These are phyloP conservation scores for Acanthoscelides obtectus DNA, from an alignment of 2,888 invertebrate species.

Conservation along the genomic window DNA sequence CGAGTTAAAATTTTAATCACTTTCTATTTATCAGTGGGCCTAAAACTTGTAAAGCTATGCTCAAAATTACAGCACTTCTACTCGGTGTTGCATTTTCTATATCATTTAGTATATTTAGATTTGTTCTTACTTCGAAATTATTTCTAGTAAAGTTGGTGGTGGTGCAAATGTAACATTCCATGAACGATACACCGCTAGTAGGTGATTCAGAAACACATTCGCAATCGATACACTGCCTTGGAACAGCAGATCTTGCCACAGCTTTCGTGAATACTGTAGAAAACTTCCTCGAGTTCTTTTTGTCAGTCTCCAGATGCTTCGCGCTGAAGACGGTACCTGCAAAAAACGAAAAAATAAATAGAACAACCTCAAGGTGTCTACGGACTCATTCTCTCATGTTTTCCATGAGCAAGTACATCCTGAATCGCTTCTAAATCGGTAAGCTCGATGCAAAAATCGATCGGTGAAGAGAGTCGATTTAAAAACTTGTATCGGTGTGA, in stretches of 20 bases:
- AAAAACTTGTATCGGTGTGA: too few relatives aligned
- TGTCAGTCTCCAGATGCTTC: constrained; percentile 55
- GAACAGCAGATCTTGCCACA: constrained; percentile 58
- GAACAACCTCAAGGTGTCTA: too few relatives aligned
- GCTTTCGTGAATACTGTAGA: constrained; percentile 63
- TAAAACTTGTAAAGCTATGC: too few relatives aligned
- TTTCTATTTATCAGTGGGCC: too few relatives aligned
- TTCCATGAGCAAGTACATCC: background rate
- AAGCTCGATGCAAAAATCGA: too few relatives aligned
- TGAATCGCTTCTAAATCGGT: too few relatives aligned
- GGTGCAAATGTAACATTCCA: constrained; percentile 61
- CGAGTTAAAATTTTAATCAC: too few relatives aligned
- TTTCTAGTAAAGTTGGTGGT: constrained; percentile 22
- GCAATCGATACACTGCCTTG: constrained; percentile 60
- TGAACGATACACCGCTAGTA: constrained; percentile 61
- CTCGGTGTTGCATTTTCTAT: too few relatives aligned
- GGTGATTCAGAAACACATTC: constrained; percentile 59
- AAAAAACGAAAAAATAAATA: background rate
- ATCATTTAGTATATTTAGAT: too few relatives aligned
- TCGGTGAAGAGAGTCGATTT: too few relatives aligned
- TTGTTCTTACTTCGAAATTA: constrained; percentile 21
- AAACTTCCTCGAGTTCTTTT: constrained; percentile 57
- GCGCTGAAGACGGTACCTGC: constrained; percentile 60
- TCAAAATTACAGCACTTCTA: too few relatives aligned
- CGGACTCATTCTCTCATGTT: too few relatives aligned